A percentile compares a stretch with the other conserved stretches of the same genome.
These are phyloP conservation scores for Eristalis pertinax DNA, from an alignment of 2,888 invertebrate genomes.

Conservation along the genomic window DNA sequence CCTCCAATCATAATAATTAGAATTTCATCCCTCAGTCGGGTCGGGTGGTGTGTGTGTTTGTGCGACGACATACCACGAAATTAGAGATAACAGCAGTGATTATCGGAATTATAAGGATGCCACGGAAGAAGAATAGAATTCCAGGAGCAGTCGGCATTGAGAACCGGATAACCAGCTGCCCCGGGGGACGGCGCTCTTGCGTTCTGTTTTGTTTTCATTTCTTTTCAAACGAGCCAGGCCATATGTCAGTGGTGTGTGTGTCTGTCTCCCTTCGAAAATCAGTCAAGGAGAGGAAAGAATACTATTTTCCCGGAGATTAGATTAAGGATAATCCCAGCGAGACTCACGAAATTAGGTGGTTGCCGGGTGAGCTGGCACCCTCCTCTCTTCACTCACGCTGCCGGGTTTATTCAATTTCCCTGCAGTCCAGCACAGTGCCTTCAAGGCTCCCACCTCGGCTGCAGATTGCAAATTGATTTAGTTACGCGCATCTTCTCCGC, in stretches of 20 bases:
- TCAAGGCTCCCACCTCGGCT: conserved; percentile 51
- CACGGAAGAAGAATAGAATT: conserved; percentile 25
- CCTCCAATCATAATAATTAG: conserved; percentile 47
- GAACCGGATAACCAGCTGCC: conserved; percentile 60
- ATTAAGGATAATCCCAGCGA: conserved; percentile 67
- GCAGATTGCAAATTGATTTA: conserved; percentile 67
- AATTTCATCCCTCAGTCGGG: conserved; percentile 40
- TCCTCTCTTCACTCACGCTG: too few species aligned
- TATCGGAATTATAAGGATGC: conserved; percentile 63
- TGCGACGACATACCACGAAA: conserved; percentile 49
- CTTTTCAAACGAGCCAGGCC: conserved; percentile 24
- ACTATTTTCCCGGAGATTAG: conserved; percentile 61
- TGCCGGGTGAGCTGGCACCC: neutral
- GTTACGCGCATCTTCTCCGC: conserved; percentile 54
- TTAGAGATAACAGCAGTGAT: conserved; percentile 67
- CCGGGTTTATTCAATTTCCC: conserved; percentile 62
- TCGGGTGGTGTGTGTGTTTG: neutral
- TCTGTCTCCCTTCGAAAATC: conserved; percentile 3
- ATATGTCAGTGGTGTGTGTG: conserved; percentile 50
- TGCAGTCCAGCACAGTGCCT: conserved; percentile 30
- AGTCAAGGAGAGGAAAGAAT: conserved; percentile 39
- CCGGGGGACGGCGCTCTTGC: neutral
- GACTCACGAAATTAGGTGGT: conserved; percentile 52
- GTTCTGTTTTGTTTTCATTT: conserved; percentile 7
- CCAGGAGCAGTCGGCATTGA: neutral